phyloP scores from a whole-genome alignment of 2,113 vertebrate genomes.

The Hypanus sabinus region DNA sequence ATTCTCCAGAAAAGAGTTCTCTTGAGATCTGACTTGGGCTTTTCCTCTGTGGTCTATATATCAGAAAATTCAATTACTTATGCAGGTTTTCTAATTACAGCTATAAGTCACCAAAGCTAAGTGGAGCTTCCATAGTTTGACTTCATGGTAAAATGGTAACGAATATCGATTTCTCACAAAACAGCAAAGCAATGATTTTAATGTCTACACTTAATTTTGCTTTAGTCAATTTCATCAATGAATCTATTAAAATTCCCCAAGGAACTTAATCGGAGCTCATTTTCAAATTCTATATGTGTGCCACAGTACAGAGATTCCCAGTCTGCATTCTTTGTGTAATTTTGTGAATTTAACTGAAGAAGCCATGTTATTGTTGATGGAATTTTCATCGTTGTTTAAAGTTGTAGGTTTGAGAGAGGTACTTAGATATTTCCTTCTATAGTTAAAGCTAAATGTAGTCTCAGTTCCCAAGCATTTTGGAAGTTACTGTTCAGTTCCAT shows the following conservation, averaged over 20 bases:
- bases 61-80: slow-evolving; percentile 36
- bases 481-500: no score
- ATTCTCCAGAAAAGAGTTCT: not conserved
- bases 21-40: not conserved
- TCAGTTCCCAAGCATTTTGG: no score
- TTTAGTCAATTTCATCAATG: slow-evolving; percentile 16
- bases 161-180: slow-evolving; percentile 4
- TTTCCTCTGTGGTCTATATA: slow-evolving; percentile 28
- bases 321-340: no score
- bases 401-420: no score
- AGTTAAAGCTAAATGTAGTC: no score
- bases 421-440: no score
- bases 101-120: slow-evolving; percentile 28
- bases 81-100: slow-evolving; percentile 27
- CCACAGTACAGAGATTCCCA: not conserved
- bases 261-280: not conserved
- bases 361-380: no score
- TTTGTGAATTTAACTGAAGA: no score
- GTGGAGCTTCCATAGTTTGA: not conserved
- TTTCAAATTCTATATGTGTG: not conserved
- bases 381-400: no score
- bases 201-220: slow-evolving; percentile 21
- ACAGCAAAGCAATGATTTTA: slow-evolving; percentile 33
- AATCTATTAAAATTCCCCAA: not conserved
- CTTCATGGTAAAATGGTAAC: not conserved